A percentile compares a stretch with the other conserved stretches of the same genome.
Evolutionary conservation across 2,113 vertebrate genomes (phyloP).

Genomic region (Excalfactoria chinensis): DNA sequence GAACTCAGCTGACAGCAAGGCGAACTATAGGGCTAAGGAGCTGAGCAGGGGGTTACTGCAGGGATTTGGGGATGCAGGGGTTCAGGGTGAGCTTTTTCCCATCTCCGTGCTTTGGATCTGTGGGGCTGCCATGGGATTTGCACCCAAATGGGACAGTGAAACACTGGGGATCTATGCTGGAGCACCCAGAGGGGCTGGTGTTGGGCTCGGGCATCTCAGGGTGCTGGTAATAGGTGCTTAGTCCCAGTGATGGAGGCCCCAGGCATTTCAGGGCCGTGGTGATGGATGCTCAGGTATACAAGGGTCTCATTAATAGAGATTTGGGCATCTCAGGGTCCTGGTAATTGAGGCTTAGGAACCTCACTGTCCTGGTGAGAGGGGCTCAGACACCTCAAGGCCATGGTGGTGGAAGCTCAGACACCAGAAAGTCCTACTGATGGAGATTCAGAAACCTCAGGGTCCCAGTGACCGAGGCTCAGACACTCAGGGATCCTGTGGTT

Average conservation of each 20-base stretch:
- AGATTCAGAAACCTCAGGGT: neutral
- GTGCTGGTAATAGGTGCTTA: too few species aligned
- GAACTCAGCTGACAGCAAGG: neutral
- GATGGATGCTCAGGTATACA: too few species aligned
- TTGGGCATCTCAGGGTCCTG: too few species aligned
- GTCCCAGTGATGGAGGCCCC: too few species aligned
- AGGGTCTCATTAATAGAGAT: too few species aligned
- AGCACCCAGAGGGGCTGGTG: neutral
- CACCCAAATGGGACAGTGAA: neutral
- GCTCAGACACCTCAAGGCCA: neutral
- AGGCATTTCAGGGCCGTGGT: too few species aligned
- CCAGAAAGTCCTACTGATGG: neutral
- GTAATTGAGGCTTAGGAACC: neutral
- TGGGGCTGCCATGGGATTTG: neutral
- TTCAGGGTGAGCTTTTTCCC: neutral
- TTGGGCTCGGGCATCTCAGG: neutral
- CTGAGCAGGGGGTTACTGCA: neutral
- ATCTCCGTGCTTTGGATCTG: accelerated
- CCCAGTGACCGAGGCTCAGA: neutral
- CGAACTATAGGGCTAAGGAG: neutral
- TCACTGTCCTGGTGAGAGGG: neutral
- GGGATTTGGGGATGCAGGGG: neutral
- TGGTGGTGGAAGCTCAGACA: neutral
- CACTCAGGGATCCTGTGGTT: too few species aligned
- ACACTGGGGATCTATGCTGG: neutral